A percentile compares a stretch with the other conserved stretches of the same genome.
phyloP scores from a whole-genome alignment of 2,113 vertebrate species.

The Tichodroma muraria region DNA sequence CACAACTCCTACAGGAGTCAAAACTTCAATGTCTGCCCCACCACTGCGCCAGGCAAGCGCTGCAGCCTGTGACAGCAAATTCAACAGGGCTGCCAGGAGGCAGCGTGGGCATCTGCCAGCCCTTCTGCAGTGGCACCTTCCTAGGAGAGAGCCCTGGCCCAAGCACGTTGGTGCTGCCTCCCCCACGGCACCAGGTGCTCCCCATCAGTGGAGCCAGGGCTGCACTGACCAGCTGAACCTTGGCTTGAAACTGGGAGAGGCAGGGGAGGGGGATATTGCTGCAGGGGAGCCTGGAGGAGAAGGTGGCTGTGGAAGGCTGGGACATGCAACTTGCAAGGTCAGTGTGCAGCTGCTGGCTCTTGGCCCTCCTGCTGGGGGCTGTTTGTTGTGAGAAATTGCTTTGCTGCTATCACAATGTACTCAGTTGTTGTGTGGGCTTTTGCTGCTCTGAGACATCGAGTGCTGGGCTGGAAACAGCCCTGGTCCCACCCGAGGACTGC shows the following conservation, averaged over 20 bases:
- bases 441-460: not conserved
- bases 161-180: fast-evolving
- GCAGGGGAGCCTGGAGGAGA: fast-evolving
- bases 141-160: no score
- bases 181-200: not conserved
- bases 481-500: fast-evolving
- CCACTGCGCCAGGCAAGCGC: fast-evolving
- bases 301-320: fast-evolving
- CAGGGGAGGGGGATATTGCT: fast-evolving
- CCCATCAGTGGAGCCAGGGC: not conserved
- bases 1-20: not conserved
- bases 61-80: fast-evolving
- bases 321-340: fast-evolving
- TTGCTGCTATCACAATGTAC: fast-evolving
- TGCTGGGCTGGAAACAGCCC: not conserved
- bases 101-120: fast-evolving
- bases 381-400: not conserved
- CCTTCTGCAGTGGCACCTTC: not conserved
- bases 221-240: no score
- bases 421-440: fast-evolving
- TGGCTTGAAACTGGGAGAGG: no score
- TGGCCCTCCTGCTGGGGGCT: no score
- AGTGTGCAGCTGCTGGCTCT: fast-evolving
- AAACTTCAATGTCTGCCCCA: not conserved
- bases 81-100: not conserved